Evolutionary conservation across 2,888 invertebrate species (phyloP), one percentile per base, ranked within the genome.

Genomic region (Leptogaster cylindrica): DNA sequence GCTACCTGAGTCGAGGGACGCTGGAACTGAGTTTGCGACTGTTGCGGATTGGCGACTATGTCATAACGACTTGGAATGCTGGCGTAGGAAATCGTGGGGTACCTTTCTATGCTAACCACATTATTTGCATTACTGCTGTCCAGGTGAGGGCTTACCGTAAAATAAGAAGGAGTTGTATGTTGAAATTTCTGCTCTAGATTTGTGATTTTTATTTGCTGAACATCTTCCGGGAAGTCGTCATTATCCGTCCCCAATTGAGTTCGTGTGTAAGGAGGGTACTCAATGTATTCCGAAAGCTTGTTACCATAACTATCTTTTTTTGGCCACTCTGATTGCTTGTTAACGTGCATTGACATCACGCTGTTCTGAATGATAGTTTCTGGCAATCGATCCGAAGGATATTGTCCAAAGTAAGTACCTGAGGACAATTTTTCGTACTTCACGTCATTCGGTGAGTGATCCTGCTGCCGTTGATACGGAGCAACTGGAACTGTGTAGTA

Each of bases 291-390:
- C 1, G 31, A 10, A 3, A 66, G 25, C 20, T 75, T 77, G 39
- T 78, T 76, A 3, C 80, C 80, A 61, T 80, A 80, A 36, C 76
- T 77, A 50, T 80, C 79, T 6, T 28, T 27, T 12, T n/a, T 51
- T 12, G 12, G 16, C 6, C 28, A 28, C 27, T 41, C 10, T 10
- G 14, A 20, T 55, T 55, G 31, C 5, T 61, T 41, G 14, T 41
- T n/a, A 10, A 79, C 27, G 65, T 78, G 78, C 1, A 78, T 74
- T 1, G 80, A 78, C 39, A 80, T 77, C 12, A 79, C 76, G 68
- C 79, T 80, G 58, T 79, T 80, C 69, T 80, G 80, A 27, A 80
- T 80, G 8, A 80, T 76, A 2, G 80, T 78, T 0, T 78, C 77
- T 12, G 74, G 71, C 0, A 75, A 73, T 28, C 75, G 76, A 7